Percentiles rank a stretch among this genome's conserved stretches.
phyloP scores from a whole-genome alignment of 2,888 invertebrate species.

The Campoplex nolae region DNA sequence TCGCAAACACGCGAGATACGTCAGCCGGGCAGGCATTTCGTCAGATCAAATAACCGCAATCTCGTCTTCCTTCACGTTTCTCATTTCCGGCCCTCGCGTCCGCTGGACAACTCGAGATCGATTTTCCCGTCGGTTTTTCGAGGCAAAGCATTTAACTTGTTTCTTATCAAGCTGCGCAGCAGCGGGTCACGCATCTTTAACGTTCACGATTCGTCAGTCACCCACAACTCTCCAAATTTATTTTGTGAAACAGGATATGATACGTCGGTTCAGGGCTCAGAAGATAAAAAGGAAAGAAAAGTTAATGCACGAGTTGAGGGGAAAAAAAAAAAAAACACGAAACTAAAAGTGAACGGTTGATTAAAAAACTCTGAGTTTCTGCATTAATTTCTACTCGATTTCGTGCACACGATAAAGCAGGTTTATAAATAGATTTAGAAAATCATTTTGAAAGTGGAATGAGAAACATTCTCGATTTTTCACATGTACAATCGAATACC shows the following conservation, averaged over 20 bases:
- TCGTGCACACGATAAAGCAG: background rate
- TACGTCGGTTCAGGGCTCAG: background rate
- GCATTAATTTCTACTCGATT: background rate
- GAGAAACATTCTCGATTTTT: too few relatives aligned
- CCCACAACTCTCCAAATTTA: constrained; percentile 11
- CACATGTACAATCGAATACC: too few relatives aligned
- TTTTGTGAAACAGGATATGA: constrained; percentile 13
- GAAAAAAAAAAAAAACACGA: background rate
- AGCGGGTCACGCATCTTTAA: constrained; percentile 14
- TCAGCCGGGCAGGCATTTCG: constrained; percentile 22
- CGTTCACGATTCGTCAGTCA: constrained; percentile 15
- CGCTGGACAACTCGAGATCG: constrained; percentile 8
- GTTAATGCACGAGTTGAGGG: background rate
- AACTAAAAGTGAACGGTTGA: background rate
- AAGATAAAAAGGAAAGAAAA: background rate
- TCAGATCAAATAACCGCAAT: constrained; percentile 32
- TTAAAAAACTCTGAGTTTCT: constrained; percentile 12
- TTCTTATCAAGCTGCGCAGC: constrained; percentile 22
- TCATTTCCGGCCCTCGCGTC: constrained; percentile 54
- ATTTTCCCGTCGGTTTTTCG: constrained; percentile 18
- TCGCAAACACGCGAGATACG: constrained; percentile 48
- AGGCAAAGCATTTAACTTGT: constrained; percentile 32
- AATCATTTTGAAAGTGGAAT: background rate
- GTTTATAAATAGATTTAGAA: background rate
- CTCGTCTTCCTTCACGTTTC: constrained; percentile 45